Base-by-base conservation (phyloP, 2,797 vertebrate species). In the Gadopsis bispinosus region DNA sequence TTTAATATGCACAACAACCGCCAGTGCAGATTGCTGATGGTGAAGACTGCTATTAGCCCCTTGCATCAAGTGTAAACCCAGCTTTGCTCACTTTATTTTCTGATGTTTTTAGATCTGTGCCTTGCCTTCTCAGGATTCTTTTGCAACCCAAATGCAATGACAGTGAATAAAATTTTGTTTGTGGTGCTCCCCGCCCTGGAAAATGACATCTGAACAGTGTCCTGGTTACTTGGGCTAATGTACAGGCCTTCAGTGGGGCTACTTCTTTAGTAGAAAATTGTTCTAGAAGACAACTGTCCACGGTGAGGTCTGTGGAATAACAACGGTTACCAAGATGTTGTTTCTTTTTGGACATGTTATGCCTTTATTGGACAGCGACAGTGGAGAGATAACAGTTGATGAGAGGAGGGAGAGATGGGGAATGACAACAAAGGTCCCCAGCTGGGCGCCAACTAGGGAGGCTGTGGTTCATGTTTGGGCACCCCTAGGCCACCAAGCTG, bases 271-370 rank as follows among this genome's bases (percentile, higher is more conserved):
- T 14, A 37, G 58, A 65, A 63, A 73, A 71, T n/a, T 48, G 37
- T 43, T 69, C 31, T 39, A 72, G 53, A 75, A 67, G 43, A 73
- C 76, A 66, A 58, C 55, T 45, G 26, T 48, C 37, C 43, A 47
- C 31, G 35, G 9, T 35, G n/a, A 50, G 0, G 39, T 33, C 51
- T 73, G 59, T 56, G 47, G 66, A 62, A 73, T 41, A 63, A 64
- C 6, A 1, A 54, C 20, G 41, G 39, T 43, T 48, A 67, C n/a
- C 29, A 31, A 58, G 35, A 7, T 60, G 33, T 56, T 65, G 60
- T 41, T 63, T 70, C 41, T 58, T 67, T 26, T 20, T 1, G 39
- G 56, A 13, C 16, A 48, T 33, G 63, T 53, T 55, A 6, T 16
- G 7, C 14, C 29, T 67, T 71, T 72, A 56, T 35, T 39, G 26